Conservation (phyloP, 2,888 invertebrate genomes). For the Nycteola revayana region DNA sequence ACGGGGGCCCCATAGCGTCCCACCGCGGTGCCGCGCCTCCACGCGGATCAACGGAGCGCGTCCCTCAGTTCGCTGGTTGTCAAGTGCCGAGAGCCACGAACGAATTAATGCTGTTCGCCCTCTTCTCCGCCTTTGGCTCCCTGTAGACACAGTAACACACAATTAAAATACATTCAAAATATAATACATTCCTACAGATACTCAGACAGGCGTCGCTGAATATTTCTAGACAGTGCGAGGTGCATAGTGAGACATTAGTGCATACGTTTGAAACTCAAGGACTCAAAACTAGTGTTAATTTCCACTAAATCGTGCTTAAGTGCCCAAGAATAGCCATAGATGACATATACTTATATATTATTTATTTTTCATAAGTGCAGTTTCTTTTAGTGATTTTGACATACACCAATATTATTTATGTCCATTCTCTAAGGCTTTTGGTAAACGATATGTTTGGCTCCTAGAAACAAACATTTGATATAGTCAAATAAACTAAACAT, state of each 20-base stretch:
- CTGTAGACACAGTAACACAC: constrained; percentile 59
- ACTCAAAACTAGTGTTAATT: constrained; percentile 26
- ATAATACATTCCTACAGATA: too few relatives aligned
- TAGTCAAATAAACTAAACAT: constrained; percentile 25
- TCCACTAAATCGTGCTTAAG: constrained; percentile 10
- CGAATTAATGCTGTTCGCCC: constrained; percentile 92
- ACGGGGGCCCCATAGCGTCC: too few relatives aligned
- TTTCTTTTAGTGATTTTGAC: neutral
- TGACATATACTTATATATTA: constrained; percentile 9
- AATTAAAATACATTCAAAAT: too few relatives aligned
- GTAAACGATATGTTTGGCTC: neutral
- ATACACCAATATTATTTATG: constrained; percentile 4
- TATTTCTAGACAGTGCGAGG: constrained; percentile 54
- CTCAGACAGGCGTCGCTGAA: constrained; percentile 40
- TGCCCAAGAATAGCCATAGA: constrained; percentile 10
- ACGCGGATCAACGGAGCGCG: constrained; percentile 72
- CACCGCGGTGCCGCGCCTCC: constrained; percentile 39
- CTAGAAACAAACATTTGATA: constrained; percentile 13
- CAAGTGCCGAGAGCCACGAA: constrained; percentile 88
- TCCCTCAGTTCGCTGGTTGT: constrained; percentile 83
- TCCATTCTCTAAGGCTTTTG: constrained; percentile 2
- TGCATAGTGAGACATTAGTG: constrained; percentile 63
- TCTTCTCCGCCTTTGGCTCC: constrained; percentile 93
- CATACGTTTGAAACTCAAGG: constrained; percentile 34
- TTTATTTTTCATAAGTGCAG: too few relatives aligned